Evolutionary conservation across 2,113 vertebrate genomes (phyloP).

Genomic region (Nanorana parkeri): DNA sequence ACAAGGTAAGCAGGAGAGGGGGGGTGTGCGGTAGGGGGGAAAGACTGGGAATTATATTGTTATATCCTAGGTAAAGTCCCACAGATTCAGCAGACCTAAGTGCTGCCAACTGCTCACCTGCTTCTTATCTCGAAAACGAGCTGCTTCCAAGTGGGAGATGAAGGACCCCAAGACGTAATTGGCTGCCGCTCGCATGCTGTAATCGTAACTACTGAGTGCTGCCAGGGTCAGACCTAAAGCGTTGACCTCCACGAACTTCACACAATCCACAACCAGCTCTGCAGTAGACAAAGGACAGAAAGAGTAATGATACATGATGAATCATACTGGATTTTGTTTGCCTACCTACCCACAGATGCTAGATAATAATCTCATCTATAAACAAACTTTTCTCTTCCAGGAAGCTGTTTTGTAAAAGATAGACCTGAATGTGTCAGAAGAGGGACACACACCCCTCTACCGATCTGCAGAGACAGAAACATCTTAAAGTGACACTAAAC

Average conservation of each 20-base stretch:
- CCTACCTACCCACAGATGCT: background rate
- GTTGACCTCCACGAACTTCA: conserved; percentile 88
- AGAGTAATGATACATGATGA: background rate
- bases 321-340: background rate
- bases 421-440: too few species aligned
- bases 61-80: too few species aligned
- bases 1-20: too few species aligned
- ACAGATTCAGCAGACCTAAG: too few species aligned
- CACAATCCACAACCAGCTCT: conserved; percentile 90
- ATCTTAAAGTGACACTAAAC: too few species aligned
- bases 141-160: conserved; percentile 86
- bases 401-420: too few species aligned
- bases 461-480: too few species aligned
- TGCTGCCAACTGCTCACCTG: conserved; percentile 74
- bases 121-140: conserved; percentile 82
- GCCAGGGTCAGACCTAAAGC: conserved; percentile 82
- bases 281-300: conserved; percentile 15
- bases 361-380: too few species aligned
- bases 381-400: too few species aligned
- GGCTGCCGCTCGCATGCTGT: conserved; percentile 80
- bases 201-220: conserved; percentile 92
- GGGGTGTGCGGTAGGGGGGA: too few species aligned
- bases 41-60: too few species aligned
- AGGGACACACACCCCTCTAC: too few species aligned
- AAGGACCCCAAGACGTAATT: conserved; percentile 85